Base-by-base conservation (phyloP, 2,797 vertebrate genomes). In the Semaprochilodus insignis region DNA sequence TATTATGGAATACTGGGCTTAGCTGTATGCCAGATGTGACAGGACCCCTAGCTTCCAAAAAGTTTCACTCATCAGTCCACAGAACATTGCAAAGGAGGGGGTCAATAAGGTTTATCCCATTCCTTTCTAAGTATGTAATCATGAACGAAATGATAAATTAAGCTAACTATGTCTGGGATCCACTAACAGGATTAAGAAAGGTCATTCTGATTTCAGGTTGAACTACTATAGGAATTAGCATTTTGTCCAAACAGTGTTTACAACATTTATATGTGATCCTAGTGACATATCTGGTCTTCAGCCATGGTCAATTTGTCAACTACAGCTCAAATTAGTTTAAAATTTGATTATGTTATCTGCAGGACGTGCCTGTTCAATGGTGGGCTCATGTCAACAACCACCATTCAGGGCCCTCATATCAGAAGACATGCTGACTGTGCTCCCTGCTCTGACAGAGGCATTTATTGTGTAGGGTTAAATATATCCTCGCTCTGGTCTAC, bases 401-500 rank as follows among this genome's bases (percentile, higher is more conserved):
- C 25, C 25, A 65, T 25, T 44, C 44, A 6, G 44, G 44, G 44
- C 44, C 44, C 44, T 5, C 90, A 92, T 88, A 89, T 90, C 89
- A 90, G 83, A 91, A 94, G 90, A 92, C 92, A 94, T 93, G 93
- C 90, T 90, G 88, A 91, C 88, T 93, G 92, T 92, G 91, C 92
- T 93, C 79, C 86, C 13, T 70, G 77, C 81, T 82, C 92, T 95
- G 93, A 94, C 93, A 91, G 92, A 93, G 85, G 90, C 92, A 93
- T 95, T 95, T 94, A 93, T 90, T 93, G 92, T 89, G 87, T 91
- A 91, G 88, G 89, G 92, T 93, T 94, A 94, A 93, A 95, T 94
- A 94, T 93, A 93, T 87, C 82, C 86, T 70, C 0, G 85, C 83
- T 88, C 81, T 89, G 85, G 83, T 88, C 86, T 34, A 72, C 85